Conservation (phyloP, 1,140 invertebrate species). For the Drosophila arizonae region DNA sequence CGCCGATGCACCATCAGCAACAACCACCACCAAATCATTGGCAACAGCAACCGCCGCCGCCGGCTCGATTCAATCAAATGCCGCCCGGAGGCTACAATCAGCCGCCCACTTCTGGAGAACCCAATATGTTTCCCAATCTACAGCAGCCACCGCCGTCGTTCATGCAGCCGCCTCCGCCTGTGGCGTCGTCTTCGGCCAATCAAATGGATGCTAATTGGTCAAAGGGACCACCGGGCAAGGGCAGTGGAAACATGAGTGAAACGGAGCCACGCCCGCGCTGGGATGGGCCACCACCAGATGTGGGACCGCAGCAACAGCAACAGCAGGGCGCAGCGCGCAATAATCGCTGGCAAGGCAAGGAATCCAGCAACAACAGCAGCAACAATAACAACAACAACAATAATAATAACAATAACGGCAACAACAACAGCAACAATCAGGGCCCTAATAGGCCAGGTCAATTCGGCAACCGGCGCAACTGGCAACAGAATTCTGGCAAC, state of each 20-base stretch:
- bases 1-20: constrained; percentile 23
- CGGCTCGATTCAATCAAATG: constrained; percentile 36
- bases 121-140: constrained; percentile 51
- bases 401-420: constrained; percentile 19
- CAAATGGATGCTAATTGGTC: constrained; percentile 24
- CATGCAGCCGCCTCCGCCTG: constrained; percentile 16
- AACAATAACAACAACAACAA: constrained; percentile 3
- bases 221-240: constrained; percentile 13
- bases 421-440: constrained; percentile 2
- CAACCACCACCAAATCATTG: constrained; percentile 30
- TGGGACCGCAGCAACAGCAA: constrained; percentile 6
- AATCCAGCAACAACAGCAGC: constrained; percentile 13
- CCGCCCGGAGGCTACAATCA: constrained; percentile 32
- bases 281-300: constrained; percentile 33
- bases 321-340: constrained; percentile 15
- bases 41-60: constrained; percentile 16
- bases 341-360: constrained; percentile 19
- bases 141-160: constrained; percentile 59
- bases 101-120: constrained; percentile 1
- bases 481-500: constrained; percentile 22
- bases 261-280: constrained; percentile 25
- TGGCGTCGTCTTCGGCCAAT: constrained; percentile 2
- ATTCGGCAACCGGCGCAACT: constrained; percentile 29
- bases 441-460: constrained; percentile 15
- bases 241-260: constrained; percentile 20